phyloP scores from a whole-genome alignment of 2,888 invertebrate genomes.

The Selenia dentaria region DNA sequence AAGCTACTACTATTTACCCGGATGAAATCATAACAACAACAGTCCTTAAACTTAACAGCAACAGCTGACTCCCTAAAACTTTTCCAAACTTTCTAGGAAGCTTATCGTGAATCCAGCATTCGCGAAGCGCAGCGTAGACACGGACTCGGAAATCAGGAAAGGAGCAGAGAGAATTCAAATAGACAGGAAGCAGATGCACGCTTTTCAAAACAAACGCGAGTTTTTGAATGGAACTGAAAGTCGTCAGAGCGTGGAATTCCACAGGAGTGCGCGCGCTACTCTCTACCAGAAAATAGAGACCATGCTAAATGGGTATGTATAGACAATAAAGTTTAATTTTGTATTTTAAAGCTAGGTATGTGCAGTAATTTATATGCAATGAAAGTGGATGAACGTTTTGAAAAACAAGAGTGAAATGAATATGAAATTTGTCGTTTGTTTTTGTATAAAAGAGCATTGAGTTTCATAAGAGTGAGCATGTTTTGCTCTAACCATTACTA shows the following conservation, averaged over 20 bases:
- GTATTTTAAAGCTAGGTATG: too few species aligned
- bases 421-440: too few species aligned
- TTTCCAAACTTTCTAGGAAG: constrained; percentile 59
- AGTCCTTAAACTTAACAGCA: constrained; percentile 13
- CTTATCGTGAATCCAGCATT: constrained; percentile 77
- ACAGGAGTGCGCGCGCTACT: constrained; percentile 86
- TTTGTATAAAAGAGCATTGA: too few species aligned
- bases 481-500: too few species aligned
- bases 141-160: constrained; percentile 44
- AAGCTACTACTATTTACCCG: too few species aligned
- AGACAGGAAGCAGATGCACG: constrained; percentile 76
- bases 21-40: background rate
- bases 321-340: background rate
- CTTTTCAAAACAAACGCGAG: constrained; percentile 61
- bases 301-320: constrained; percentile 86
- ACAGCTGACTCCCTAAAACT: constrained; percentile 37
- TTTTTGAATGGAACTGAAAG: constrained; percentile 57
- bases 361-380: too few species aligned
- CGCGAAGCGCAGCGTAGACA: constrained; percentile 73
- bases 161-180: constrained; percentile 49
- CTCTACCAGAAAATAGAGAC: constrained; percentile 87
- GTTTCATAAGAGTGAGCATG: too few species aligned
- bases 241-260: constrained; percentile 73
- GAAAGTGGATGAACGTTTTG: too few species aligned
- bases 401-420: too few species aligned